Conservation (phyloP, 2,797 vertebrate genomes). For the Carduelis carduelis region DNA sequence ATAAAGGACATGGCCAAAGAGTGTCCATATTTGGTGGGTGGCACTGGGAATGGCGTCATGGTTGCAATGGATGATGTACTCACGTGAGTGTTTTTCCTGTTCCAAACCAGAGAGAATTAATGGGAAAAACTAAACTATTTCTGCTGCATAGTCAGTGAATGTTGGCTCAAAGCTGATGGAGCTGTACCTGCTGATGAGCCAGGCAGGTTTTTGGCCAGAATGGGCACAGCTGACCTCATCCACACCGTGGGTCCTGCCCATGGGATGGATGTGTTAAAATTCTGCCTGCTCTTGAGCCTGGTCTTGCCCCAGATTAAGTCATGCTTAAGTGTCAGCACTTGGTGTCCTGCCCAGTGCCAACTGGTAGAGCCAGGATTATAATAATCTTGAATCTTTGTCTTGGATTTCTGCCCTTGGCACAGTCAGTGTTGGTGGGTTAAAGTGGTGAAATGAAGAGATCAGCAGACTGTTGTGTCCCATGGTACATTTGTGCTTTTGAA, state of each 20-base stretch:
- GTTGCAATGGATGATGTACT: not conserved
- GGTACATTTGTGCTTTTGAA: not conserved
- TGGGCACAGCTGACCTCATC: not conserved
- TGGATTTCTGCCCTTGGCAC: not conserved
- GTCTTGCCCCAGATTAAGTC: not conserved
- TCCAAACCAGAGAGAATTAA: not conserved
- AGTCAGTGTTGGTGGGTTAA: not conserved
- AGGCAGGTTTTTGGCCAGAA: not conserved
- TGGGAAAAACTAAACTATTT: not conserved
- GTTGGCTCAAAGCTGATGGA: not conserved
- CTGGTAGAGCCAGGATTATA: not conserved
- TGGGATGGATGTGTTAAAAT: not conserved
- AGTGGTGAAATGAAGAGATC: not conserved
- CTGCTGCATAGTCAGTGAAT: not conserved
- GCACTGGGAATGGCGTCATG: rapidly evolving
- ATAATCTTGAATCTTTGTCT: not conserved
- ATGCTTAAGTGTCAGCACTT: not conserved
- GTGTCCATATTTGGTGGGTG: not conserved
- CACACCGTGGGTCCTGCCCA: not conserved
- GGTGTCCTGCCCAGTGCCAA: not conserved
- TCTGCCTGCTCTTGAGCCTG: not conserved
- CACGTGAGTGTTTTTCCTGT: not conserved
- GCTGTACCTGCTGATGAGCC: not conserved
- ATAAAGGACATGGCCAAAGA: rapidly evolving
- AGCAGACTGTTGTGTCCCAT: not conserved